These are phyloP conservation scores for Prinia subflava DNA, from an alignment of 2,113 vertebrate genomes.

Conservation along the genomic window DNA sequence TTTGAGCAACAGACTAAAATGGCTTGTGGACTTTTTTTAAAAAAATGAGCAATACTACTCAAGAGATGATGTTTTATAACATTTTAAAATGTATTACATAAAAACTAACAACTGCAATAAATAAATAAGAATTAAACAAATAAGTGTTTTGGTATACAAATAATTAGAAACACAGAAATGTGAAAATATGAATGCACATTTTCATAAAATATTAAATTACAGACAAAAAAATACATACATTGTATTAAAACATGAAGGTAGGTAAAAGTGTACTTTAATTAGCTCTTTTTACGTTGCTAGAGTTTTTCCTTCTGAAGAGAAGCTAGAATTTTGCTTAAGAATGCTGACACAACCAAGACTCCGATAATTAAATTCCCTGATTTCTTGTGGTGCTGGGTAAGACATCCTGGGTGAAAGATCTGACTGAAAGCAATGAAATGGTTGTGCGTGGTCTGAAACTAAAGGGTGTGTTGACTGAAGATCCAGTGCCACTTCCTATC, in stretches of 20 bases:
- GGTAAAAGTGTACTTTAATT: slow-evolving; percentile 62
- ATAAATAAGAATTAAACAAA: slow-evolving; percentile 62
- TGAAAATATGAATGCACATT: not conserved
- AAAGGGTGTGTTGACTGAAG: not conserved
- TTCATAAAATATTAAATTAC: slow-evolving; percentile 3
- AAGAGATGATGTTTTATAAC: slow-evolving; percentile 80
- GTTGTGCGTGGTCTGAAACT: not conserved
- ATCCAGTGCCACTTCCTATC: not conserved
- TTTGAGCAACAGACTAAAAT: slow-evolving; percentile 99
- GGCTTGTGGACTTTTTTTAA: slow-evolving; percentile 84
- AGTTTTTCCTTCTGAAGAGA: slow-evolving; percentile 19
- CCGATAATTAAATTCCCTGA: slow-evolving; percentile 37
- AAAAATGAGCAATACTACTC: slow-evolving; percentile 81
- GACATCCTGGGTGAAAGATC: slow-evolving; percentile 1
- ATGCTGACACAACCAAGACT: not conserved
- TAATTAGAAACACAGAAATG: not conserved
- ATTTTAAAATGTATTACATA: slow-evolving; percentile 77
- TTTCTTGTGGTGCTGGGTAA: slow-evolving; percentile 30
- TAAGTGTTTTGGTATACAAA: not conserved
- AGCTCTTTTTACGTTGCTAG: slow-evolving; percentile 21
- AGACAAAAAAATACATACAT: not conserved
- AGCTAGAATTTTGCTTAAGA: not conserved
- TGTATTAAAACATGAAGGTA: slow-evolving; percentile 41
- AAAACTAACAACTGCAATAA: slow-evolving; percentile 56
- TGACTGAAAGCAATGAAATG: not conserved